Evolutionary conservation across 2,888 invertebrate genomes (phyloP).

Genomic region (Stramonita haemastoma): DNA sequence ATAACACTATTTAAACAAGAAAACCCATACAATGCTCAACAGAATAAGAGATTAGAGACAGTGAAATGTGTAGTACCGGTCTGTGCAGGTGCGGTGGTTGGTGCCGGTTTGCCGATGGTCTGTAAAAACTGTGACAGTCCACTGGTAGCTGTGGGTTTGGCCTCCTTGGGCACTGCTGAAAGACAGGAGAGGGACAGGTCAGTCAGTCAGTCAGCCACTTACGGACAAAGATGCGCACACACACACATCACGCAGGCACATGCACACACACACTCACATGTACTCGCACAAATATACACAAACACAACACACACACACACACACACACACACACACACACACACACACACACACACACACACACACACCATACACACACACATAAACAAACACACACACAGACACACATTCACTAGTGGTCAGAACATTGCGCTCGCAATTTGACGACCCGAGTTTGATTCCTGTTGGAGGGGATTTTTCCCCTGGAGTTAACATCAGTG

Average conservation of each 20-base stretch:
- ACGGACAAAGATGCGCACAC: background rate
- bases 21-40: background rate
- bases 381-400: too few species aligned
- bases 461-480: too few species aligned
- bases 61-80: background rate
- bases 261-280: too few species aligned
- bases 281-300: too few species aligned
- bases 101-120: conserved; percentile 52
- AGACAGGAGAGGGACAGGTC: background rate
- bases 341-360: too few species aligned
- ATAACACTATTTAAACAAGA: too few species aligned
- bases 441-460: too few species aligned
- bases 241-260: background rate
- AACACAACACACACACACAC: background rate
- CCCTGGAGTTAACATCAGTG: too few species aligned
- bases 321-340: background rate
- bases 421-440: too few species aligned
- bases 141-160: conserved; percentile 41
- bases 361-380: background rate
- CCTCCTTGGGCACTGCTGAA: conserved; percentile 44
- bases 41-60: background rate
- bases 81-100: background rate
- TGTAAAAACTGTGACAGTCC: conserved; percentile 59
- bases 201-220: background rate
- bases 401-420: too few species aligned